Base-by-base conservation (phyloP, 2,888 invertebrate species). In the Drosophila yooni region DNA sequence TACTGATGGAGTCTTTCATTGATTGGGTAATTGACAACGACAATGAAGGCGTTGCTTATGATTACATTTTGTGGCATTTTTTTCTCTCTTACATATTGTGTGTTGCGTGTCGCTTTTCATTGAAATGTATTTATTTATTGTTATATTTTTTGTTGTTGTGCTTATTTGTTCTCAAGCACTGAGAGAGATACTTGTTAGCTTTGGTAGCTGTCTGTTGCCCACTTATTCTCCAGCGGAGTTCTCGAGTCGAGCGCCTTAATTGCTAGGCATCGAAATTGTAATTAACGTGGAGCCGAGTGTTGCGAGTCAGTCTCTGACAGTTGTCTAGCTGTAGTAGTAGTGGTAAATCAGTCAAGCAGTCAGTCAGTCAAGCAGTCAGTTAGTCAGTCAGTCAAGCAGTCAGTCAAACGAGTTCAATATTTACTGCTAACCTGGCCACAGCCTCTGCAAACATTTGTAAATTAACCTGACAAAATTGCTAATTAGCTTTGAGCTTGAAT, bases 1-100 rank as follows among this genome's bases (percentile, higher is more conserved):
- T 59, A 58, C 68, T 68, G 53, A 54, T 46, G 38, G 31, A 68
- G 38, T 74, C 60, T 54, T 61, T 69, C 64, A 71, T 75, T 80
- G 81, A 83, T 83, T 82, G 81, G 82, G 84, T 72, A 82, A 83
- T 83, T 82, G 84, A 81, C 83, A 83, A 13, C 50, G 59, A 73
- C 73, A 64, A 69, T 54, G 48, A 15, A 43, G 46, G 57, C 57
- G 69, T 71, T 83, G 81, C 75, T 73, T 72, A 68, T 72, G 80
- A 82, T 82, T 83, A 77, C 67, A 70, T 40, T 50, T 73, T 62
- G 52, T 65, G 46, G 8, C 8, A 46, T 38, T 58, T 36, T 54
- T 33, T 29, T 58, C 13, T 15, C 18, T 53, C 27, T 62, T 36
- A 58, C 2, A 1, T 3, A 18, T n/a, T 54, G 15, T 18, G 29